Evolutionary conservation across 2,113 vertebrate species (phyloP), one percentile per base, ranked within the genome.

Genomic region (Xiphophorus maculatus): DNA sequence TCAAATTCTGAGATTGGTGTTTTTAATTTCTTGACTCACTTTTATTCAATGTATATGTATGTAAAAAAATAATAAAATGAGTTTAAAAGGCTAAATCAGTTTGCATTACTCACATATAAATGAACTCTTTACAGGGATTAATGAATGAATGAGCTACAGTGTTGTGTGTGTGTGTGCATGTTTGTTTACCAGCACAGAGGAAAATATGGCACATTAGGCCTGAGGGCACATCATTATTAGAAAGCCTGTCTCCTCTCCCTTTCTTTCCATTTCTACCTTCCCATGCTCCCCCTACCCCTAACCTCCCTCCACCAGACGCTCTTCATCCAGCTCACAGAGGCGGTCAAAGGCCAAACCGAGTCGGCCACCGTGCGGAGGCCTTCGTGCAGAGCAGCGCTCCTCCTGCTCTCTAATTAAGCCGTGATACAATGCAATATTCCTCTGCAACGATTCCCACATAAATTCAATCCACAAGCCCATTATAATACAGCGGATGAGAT

Each of bases 181-280:
- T 83, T 71, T 75, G 76, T 83, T 68, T 79, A 71, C 25, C 42
- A 84, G 74, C 54, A 79, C 80, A 88, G 64, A 83, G 66, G 76
- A 11, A 78, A 79, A 85, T 84, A 92, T 83, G 86, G 89, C 86
- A 86, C 89, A 90, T 91, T 87, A 89, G 85, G 91, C 93, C 94
- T 87, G 80, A 88, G 93, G 93, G 90, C 65, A 81, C 89, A 91
- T 93, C 91, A 88, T 95, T 94, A 94, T 94, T 92, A 87, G 88
- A 93, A 77, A 78, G 82, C 81, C 85, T 85, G 75, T 81, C 81
- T 78, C 79, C 81, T 61, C 82, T 64, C 77, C 64, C 64, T 15
- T 7, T 42, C 40, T 44, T 68, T 69, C 68, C 40, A 66, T 3
- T 63, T 42, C 73, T 29, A 64, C 51, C 70, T 66, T 66, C 40